Base-by-base conservation (phyloP, 2,888 invertebrate genomes). In the Drosophila kanekoi region DNA sequence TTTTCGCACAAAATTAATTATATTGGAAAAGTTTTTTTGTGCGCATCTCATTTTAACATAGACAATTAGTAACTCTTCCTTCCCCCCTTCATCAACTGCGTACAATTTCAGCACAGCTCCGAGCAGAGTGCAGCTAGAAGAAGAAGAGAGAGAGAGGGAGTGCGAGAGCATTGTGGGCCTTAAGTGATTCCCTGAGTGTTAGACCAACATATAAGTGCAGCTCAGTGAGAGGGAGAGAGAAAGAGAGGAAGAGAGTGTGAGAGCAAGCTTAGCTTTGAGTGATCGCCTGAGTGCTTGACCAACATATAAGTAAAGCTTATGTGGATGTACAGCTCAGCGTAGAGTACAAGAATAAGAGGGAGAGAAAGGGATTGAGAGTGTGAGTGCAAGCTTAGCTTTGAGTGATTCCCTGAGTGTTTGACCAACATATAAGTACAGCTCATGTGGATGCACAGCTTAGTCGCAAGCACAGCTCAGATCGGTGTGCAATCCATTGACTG, bases 51-150 rank as follows among this genome's bases (percentile, higher is more conserved):
- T n/a, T n/a, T 37, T n/a, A 37, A 37, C 35, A 51, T 38, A 14
- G 18, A 23, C 37, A 51, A 38, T 38, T 51, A 38, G 23, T 10
- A 8, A 14, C 23, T 51, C 23, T 10, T 11, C 20, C 37, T 23
- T 18, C 18, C 18, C 2, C 2, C 18, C 14, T 38, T 51, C 14
- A 51, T n/a, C 37, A 51, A 1, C 23, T 14, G 6, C 14, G 38
- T 11, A 48, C 48, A 35, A 48, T 20, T 16, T 48, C 18, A 48
- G 33, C 48, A 48, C 35, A 35, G 35, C 13, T 35, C 35, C 11
- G 35, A 0, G 35, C 10, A 11, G 35, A 10, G 13, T 35, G 35
- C 8, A 8, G 28, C 28, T 35, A 14, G 5, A 38, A 38, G 4
- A 38, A 38, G 14, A 6, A 23, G 1, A 1, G n/a, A n/a, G 38